A percentile compares a stretch with the other conserved stretches of the same genome.
Evolutionary conservation across 2,888 invertebrate species (phyloP).

Genomic region (Megalurothrips usitatus): DNA sequence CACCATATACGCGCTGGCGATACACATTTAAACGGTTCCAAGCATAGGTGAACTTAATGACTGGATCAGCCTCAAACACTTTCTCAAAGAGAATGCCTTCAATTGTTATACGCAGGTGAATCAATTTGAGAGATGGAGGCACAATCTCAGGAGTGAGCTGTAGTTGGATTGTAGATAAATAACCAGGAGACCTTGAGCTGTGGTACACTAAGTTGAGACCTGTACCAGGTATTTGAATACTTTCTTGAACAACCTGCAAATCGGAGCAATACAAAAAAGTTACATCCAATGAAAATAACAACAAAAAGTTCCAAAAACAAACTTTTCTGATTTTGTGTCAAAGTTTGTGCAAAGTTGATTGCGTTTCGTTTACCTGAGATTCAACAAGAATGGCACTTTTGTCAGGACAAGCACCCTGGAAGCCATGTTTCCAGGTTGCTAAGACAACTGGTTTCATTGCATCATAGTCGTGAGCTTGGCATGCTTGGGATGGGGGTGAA

Average conservation of each 20-base stretch:
- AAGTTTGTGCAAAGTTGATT: not conserved
- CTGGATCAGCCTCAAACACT: constrained; percentile 91
- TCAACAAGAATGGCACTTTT: constrained; percentile 85
- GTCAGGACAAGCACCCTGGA: constrained; percentile 91
- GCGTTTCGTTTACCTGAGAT: constrained; percentile 58
- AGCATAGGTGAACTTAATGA: constrained; percentile 93
- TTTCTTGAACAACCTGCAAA: constrained; percentile 82
- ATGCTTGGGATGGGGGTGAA: constrained; percentile 62
- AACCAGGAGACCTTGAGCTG: constrained; percentile 90
- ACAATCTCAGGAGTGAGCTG: constrained; percentile 83
- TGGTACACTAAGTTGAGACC: constrained; percentile 95
- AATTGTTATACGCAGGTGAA: constrained; percentile 87
- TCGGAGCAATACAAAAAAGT: constrained; percentile 2
- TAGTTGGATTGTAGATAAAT: constrained; percentile 85
- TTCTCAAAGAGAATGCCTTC: constrained; percentile 92
- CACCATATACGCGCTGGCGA: constrained; percentile 91
- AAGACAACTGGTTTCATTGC: constrained; percentile 88
- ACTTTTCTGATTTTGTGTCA: not conserved
- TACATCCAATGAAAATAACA: constrained; percentile 24
- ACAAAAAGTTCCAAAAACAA: not conserved
- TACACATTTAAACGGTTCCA: constrained; percentile 98
- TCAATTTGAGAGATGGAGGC: constrained; percentile 74
- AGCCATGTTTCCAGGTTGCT: constrained; percentile 92
- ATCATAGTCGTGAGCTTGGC: constrained; percentile 85
- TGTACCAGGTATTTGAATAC: constrained; percentile 88